Evolutionary conservation across 2,113 vertebrate species (phyloP).

Genomic region (Megaceryle torquata): DNA sequence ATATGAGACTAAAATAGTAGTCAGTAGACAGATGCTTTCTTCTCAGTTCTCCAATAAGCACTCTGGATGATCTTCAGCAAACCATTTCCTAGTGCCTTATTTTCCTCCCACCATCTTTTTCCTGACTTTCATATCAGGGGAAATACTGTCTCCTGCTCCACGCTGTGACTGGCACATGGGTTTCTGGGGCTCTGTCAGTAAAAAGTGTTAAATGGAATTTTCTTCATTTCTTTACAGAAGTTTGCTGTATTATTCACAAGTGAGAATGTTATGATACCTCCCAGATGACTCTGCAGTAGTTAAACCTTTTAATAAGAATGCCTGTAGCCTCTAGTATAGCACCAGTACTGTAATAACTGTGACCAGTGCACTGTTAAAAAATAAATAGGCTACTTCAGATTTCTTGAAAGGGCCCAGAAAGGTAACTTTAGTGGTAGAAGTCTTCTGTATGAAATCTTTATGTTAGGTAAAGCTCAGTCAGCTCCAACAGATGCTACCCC

Average conservation of each 20-base stretch:
- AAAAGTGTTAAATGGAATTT: not conserved
- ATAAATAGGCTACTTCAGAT: not conserved
- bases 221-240: not conserved
- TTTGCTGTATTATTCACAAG: not conserved
- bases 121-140: not conserved
- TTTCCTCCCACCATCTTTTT: not conserved
- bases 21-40: not conserved
- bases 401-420: conserved; percentile 13
- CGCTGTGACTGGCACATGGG: not conserved
- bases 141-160: not conserved
- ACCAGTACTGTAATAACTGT: not conserved
- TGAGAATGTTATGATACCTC: not conserved
- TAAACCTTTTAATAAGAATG: not conserved
- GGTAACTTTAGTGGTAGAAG: not conserved
- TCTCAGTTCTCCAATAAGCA: not conserved
- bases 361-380: not conserved
- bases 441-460: conserved; percentile 36
- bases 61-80: not conserved
- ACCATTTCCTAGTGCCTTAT: not conserved
- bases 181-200: not conserved
- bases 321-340: not conserved
- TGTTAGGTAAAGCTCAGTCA: not conserved
- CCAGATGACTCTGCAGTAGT: not conserved
- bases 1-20: not conserved
- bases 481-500: not conserved